Evolutionary conservation across 2,113 vertebrate genomes (phyloP).

Genomic region (Nasalis larvatus): DNA sequence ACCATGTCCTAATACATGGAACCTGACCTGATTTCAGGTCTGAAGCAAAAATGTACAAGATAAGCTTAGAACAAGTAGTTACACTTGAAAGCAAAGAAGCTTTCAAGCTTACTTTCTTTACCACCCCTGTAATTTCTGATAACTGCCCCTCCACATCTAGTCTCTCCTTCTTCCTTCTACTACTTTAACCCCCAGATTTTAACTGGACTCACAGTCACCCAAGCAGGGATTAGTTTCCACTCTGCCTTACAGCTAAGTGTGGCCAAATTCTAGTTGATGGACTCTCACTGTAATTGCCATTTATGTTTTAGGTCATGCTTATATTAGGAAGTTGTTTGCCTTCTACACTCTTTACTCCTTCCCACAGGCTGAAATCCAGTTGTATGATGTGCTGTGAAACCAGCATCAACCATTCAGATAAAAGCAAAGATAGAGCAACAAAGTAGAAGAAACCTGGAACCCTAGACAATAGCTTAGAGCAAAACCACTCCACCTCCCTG

Average conservation of each 20-base stretch:
- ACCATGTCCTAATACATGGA: background rate
- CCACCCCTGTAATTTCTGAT: background rate
- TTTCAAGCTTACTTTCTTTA: background rate
- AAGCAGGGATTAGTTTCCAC: background rate
- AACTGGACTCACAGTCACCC: background rate
- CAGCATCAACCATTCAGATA: background rate
- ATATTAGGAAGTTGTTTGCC: background rate
- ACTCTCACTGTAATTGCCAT: background rate
- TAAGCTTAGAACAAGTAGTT: background rate
- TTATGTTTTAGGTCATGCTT: background rate
- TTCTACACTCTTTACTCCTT: background rate
- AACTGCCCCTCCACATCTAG: background rate
- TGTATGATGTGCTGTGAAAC: background rate
- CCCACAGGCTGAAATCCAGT: background rate
- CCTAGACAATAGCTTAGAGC: background rate
- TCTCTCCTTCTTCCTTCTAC: background rate
- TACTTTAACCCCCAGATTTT: background rate
- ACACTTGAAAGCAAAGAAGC: background rate
- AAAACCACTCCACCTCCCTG: background rate
- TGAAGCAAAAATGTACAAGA: background rate
- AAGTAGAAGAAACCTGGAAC: background rate
- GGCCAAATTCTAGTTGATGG: background rate
- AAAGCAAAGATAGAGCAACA: background rate
- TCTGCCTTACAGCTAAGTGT: background rate
- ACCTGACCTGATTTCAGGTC: background rate